A percentile compares a stretch with the other conserved stretches of the same genome.
Conservation (phyloP, 2,113 vertebrate genomes). For the Platycercus adscitus region DNA sequence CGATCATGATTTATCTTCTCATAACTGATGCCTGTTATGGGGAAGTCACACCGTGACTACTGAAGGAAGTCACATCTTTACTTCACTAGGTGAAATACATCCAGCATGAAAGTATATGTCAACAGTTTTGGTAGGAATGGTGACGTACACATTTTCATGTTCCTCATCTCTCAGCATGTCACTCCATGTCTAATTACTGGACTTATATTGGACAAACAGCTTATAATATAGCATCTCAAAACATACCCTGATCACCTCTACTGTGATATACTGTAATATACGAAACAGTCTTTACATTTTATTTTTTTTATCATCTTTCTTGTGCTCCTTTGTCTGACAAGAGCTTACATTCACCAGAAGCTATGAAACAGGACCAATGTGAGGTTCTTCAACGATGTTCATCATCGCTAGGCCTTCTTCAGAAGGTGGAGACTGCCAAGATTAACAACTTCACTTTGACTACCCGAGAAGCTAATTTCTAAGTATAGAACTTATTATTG, state of each 20-base stretch:
- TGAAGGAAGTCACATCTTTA: background rate
- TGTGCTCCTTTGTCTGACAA: background rate
- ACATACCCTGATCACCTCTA: background rate
- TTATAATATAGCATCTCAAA: background rate
- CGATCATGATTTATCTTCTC: background rate
- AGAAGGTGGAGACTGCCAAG: background rate
- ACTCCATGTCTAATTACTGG: background rate
- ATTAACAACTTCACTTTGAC: background rate
- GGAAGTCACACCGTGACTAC: background rate
- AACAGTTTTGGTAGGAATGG: background rate
- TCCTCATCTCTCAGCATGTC: background rate
- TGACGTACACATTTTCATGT: background rate
- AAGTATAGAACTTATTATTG: background rate
- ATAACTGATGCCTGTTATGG: background rate
- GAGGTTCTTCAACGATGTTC: background rate
- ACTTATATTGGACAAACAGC: rapidly evolving
- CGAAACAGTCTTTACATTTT: background rate
- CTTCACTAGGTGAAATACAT: background rate
- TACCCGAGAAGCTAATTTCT: background rate
- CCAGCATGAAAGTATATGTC: background rate
- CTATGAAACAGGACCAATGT: background rate
- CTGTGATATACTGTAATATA: background rate
- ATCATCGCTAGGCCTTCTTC: background rate
- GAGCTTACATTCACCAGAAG: background rate
- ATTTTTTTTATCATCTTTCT: background rate